These are phyloP conservation scores for Manis crassicaudata DNA, from an alignment of 2,797 vertebrate species.

Conservation along the genomic window DNA sequence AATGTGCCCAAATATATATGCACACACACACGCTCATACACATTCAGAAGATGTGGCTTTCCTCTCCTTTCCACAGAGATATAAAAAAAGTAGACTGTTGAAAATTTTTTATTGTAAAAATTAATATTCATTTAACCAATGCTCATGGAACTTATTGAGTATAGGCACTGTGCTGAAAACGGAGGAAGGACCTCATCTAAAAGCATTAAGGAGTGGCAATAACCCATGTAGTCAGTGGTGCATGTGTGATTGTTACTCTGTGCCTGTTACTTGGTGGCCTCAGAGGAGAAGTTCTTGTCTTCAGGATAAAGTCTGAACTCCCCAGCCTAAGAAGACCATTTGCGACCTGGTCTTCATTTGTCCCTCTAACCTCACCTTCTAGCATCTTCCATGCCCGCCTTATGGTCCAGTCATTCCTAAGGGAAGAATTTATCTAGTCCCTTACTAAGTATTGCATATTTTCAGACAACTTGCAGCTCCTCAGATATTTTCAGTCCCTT, in stretches of 20 bases:
- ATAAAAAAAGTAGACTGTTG: not conserved
- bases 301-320: not conserved
- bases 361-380: not conserved
- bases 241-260: not conserved
- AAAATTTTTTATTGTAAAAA: constrained; percentile 5
- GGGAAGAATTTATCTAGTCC: not conserved
- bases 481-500: not conserved
- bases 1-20: too few species aligned
- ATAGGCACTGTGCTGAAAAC: not conserved
- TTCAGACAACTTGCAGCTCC: not conserved
- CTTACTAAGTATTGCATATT: not conserved
- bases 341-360: not conserved
- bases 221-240: not conserved
- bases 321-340: not conserved
- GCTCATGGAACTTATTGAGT: not conserved
- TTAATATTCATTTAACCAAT: not conserved
- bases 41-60: not conserved
- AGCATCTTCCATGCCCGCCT: not conserved
- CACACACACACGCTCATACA: not conserved
- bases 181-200: not conserved
- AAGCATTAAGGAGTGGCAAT: not conserved
- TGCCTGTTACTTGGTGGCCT: not conserved
- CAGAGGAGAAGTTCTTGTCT: not conserved
- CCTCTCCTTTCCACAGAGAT: not conserved
- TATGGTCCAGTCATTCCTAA: not conserved